Base-by-base conservation (phyloP, 2,113 vertebrate species). In the Brienomyrus brachyistius region DNA sequence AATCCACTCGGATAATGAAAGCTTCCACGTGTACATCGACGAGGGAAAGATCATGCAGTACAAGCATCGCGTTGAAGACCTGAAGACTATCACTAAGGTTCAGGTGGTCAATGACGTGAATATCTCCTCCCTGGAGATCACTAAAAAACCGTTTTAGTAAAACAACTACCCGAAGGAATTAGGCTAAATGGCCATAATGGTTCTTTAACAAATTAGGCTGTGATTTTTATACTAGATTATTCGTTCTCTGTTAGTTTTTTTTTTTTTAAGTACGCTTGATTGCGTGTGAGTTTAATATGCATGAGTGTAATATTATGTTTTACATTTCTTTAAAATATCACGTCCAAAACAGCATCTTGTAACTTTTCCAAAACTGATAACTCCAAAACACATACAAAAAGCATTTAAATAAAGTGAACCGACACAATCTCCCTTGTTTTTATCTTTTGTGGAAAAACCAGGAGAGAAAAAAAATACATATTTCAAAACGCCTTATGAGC, bases 41-140 rank as follows among this genome's bases (percentile, higher is more conserved):
- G 95, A 96, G 62, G 93, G 91, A 88, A 95, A 95, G 90, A 93
- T 96, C 45, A 91, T 96, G 47, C 95, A 96, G 90, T 97, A 95
- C 31, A 95, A 94, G 6, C 96, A 97, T 80, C 93, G 95, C 0
- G 93, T 95, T 84, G 93, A 95, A 87, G 94, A 95, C 0, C 96
- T 97, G 89, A 93, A 95, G 0, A 90, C 93, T 56, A 91, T 96
- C 93, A 97, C 93, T 88, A 95, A 96, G 88, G 91, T 97, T 70
- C 96, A 95, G 91, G 95, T 97, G 88, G 92, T 95, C 50, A 94
- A 96, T 0, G 95, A 97, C 54, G 92, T 95, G 88, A 92, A 91
- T 27, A 94, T 97, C 93, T 95, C 94, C 51, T 96, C 95, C 0
- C 94, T 97, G 89, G 95, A 97, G 92, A 94, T 97, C 91, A 94